These are phyloP conservation scores for Microtus richardsoni DNA, from an alignment of 2,113 vertebrate species.

Conservation along the genomic window DNA sequence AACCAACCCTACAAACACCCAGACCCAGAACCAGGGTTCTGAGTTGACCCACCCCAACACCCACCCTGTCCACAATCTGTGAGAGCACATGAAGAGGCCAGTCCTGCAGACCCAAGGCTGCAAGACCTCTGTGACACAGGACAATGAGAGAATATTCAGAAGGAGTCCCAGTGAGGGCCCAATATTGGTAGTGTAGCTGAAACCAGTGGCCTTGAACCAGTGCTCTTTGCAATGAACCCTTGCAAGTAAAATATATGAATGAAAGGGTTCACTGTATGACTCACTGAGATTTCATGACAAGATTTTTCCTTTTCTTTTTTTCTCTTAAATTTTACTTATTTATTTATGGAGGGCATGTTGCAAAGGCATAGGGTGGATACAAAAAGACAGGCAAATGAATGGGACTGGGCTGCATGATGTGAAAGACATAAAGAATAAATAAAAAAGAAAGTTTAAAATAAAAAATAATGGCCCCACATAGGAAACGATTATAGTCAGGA, in stretches of 20 bases:
- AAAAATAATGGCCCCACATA: background rate
- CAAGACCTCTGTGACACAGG: background rate
- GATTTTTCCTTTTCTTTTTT: background rate
- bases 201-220: background rate
- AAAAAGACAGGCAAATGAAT: background rate
- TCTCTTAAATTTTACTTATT: background rate
- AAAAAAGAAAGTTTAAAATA: background rate
- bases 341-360: background rate
- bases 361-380: background rate
- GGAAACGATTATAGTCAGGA: background rate
- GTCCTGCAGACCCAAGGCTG: background rate
- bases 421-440: background rate
- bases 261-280: background rate
- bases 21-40: background rate
- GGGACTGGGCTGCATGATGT: background rate
- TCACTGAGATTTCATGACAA: background rate
- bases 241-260: background rate
- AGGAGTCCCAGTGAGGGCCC: background rate
- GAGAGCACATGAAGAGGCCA: background rate
- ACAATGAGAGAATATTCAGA: background rate
- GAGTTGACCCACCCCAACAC: background rate
- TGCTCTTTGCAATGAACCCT: background rate
- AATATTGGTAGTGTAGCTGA: background rate
- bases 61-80: background rate
- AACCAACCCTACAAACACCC: background rate